Evolutionary conservation across 2,113 vertebrate species (phyloP), one percentile per base, ranked within the genome.

Genomic region (Anarrhichthys ocellatus): DNA sequence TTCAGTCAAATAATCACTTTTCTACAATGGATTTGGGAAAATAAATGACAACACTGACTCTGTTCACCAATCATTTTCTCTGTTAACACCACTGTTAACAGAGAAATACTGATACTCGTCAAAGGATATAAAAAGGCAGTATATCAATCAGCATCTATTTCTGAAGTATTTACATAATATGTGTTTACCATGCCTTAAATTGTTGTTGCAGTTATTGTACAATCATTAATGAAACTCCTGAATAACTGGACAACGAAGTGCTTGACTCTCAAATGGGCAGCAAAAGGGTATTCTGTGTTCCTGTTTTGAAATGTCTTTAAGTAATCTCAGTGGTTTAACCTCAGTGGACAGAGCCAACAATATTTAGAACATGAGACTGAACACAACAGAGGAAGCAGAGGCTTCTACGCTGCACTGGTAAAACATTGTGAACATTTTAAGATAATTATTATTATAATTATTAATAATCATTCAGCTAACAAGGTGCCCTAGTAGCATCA

Each of bases 131-230:
- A 27, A 11, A 6, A 58, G 22, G 24, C 50, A 40, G 14, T 27
- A 9, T 29, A n/a, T 72, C 9, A 58, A 50, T 20, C 48, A 27
- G 36, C n/a, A 27, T 58, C 15, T 13, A 27, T 72, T 40, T 56
- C 50, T 22, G 20, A 46, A 50, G 42, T 50, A 15, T 50, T 38
- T n/a, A 10, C n/a, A 71, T 58, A n/a, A 22, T 10, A 34, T 38
- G n/a, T 52, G 48, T 79, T 50, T 24, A 40, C 50, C 29, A 66
- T 52, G 64, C 56, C 64, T 81, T 74, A 68, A 61, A 68, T 40
- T 65, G 50, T 59, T 38, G 62, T 40, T 73, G 22, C 52, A 50
- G 29, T 67, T 50, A n/a, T 59, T 67, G 6, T 50, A 52, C 17
- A 52, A 52, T 52, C 18, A 52, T 52, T 20, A 22, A 34, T 63